Base-by-base conservation (phyloP, 2,113 vertebrate genomes). In the Scolopax mira region DNA sequence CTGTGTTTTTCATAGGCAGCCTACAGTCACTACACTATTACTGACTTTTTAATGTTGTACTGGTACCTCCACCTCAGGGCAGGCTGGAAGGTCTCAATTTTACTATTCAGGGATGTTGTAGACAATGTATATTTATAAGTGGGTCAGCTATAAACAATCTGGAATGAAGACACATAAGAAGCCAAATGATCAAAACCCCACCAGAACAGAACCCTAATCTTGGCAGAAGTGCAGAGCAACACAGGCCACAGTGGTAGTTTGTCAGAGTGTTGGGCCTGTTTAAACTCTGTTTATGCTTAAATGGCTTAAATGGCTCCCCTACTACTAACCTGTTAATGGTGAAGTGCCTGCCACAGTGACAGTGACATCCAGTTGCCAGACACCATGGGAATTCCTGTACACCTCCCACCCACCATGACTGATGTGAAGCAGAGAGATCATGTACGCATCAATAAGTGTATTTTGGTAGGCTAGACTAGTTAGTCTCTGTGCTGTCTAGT, bases 171-270 rank as follows among this genome's bases (percentile, higher is more conserved):
- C 17, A 85, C 17, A 10, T n/a, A 41, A 10, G 24, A 82, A 85
- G 35, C 37, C 30, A 64, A 83, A 72, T 42, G 7, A 28, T 39
- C 3, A 6, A 75, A 58, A 9, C 7, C 12, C 42, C 6, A 71
- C 4, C 27, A 48, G 21, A 75, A 28, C 2, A 67, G 27, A 85
- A 4, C 3, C 17, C 18, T 58, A 52, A n/a, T 25, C 35, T 67
- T 55, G 7, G 9, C 7, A 67, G 24, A 71, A 60, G 7, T 15
- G 10, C 11, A 65, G 31, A 0, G 0, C n/a, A 31, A 69, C 14
- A 46, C 57, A 79, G 8, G 13, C 8, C 28, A 57, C 0, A 0
- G 8, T 13, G 30, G 6, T 37, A 51, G 30, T 64, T 46, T 67
- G 33, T 33, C 52, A 84, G 27, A 60, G 44, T 8, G 9, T 3